Conservation (phyloP, 2,113 vertebrate genomes). For the Ceyx margarethae region DNA sequence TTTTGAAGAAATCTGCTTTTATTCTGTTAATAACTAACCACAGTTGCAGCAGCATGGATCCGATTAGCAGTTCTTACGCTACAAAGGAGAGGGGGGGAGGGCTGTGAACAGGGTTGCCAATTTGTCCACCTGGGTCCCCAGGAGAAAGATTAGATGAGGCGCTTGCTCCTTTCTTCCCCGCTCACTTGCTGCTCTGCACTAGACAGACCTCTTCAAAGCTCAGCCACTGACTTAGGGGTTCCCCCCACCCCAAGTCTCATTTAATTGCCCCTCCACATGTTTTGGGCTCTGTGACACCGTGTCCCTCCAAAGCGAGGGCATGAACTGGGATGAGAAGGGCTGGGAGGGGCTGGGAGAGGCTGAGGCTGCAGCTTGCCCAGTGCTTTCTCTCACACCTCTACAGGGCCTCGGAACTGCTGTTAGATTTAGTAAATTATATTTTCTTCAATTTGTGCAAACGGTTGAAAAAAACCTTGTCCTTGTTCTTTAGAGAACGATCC, state of each 20-base stretch:
- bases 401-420: background rate
- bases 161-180: constrained; percentile 66
- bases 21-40: constrained; percentile 83
- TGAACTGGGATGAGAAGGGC: constrained; percentile 3
- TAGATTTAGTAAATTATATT: background rate
- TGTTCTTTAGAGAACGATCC: background rate
- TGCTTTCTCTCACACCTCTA: background rate
- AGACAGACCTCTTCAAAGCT: constrained; percentile 62
- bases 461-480: background rate
- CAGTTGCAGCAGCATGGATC: constrained; percentile 83
- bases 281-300: background rate
- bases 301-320: background rate
- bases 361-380: background rate
- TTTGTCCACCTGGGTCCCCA: constrained; percentile 81
- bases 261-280: constrained; percentile 1
- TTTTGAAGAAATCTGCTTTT: constrained; percentile 85
- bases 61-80: constrained; percentile 80
- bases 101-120: constrained; percentile 77
- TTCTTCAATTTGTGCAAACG: background rate
- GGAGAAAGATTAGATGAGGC: constrained; percentile 75
- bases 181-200: constrained; percentile 19
- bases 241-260: constrained; percentile 9
- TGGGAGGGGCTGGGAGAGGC: background rate
- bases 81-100: constrained; percentile 71
- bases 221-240: constrained; percentile 38